Percentiles rank a stretch among this genome's conserved stretches.
phyloP scores from a whole-genome alignment of 2,888 invertebrate genomes.

The Cheilosia vulpina region DNA sequence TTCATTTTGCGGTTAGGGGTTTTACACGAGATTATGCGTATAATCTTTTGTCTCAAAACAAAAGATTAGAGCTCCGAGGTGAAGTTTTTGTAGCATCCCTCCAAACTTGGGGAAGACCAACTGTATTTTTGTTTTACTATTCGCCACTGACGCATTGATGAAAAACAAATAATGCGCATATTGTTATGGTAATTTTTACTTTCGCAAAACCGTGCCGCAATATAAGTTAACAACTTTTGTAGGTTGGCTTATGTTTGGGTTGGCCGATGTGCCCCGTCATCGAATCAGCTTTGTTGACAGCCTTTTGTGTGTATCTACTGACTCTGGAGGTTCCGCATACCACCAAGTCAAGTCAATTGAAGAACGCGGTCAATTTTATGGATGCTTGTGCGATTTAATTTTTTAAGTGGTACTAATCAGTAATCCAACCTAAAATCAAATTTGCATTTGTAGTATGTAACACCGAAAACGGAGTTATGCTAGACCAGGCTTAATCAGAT shows the following conservation, averaged over 20 bases:
- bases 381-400: background rate
- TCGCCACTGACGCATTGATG: slow-evolving; percentile 9
- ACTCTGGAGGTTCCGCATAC: background rate
- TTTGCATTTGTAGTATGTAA: slow-evolving; percentile 16
- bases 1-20: slow-evolving; percentile 7
- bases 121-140: background rate
- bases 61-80: slow-evolving; percentile 25
- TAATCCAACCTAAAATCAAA: background rate
- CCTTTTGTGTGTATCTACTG: background rate
- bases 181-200: too few species aligned
- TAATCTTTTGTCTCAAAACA: slow-evolving; percentile 1
- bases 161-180: background rate
- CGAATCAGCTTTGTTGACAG: background rate
- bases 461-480: background rate
- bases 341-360: too few species aligned
- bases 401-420: too few species aligned
- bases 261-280: background rate
- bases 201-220: too few species aligned
- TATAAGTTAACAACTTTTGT: background rate
- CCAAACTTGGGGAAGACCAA: slow-evolving; percentile 14
- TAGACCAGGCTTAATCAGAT: background rate
- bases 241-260: background rate
- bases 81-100: background rate
- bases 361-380: background rate
- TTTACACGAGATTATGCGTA: background rate